Conservation (phyloP, 2,797 vertebrate genomes). For the Glossophaga mutica region DNA sequence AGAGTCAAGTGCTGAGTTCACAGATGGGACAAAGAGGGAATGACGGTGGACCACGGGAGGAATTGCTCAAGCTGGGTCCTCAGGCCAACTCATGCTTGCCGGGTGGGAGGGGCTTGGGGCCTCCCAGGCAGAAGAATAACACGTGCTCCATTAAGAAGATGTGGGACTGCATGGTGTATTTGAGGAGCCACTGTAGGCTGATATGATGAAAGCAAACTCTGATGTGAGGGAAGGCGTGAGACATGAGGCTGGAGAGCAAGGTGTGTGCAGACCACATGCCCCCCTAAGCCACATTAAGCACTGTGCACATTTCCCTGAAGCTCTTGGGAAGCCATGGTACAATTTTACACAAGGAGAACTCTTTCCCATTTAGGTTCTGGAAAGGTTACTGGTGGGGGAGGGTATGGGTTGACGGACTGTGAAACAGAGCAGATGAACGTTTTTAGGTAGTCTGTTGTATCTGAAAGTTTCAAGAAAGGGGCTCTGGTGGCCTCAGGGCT, state of each 20-base stretch:
- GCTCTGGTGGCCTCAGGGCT: too few relatives aligned
- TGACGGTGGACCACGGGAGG: fast-evolving
- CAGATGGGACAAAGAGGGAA: background rate
- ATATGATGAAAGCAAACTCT: background rate
- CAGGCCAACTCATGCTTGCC: fast-evolving
- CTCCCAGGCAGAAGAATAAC: background rate
- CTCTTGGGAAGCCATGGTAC: background rate
- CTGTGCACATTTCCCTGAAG: background rate
- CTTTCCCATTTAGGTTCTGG: background rate
- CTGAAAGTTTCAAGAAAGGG: background rate
- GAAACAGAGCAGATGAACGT: background rate
- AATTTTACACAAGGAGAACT: background rate
- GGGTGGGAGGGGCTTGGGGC: background rate
- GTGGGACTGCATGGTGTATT: fast-evolving
- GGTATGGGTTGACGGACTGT: background rate
- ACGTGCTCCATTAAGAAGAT: background rate
- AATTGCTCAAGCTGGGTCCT: background rate
- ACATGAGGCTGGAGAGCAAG: background rate
- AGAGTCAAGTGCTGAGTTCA: background rate
- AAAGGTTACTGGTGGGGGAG: background rate
- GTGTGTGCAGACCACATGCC: background rate
- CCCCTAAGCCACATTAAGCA: too few relatives aligned
- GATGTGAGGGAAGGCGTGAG: too few relatives aligned
- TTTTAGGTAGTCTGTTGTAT: background rate
- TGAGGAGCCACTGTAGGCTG: background rate